These are phyloP conservation scores for Thryonomys swinderianus DNA, from an alignment of 2,113 vertebrate species.

Conservation along the genomic window DNA sequence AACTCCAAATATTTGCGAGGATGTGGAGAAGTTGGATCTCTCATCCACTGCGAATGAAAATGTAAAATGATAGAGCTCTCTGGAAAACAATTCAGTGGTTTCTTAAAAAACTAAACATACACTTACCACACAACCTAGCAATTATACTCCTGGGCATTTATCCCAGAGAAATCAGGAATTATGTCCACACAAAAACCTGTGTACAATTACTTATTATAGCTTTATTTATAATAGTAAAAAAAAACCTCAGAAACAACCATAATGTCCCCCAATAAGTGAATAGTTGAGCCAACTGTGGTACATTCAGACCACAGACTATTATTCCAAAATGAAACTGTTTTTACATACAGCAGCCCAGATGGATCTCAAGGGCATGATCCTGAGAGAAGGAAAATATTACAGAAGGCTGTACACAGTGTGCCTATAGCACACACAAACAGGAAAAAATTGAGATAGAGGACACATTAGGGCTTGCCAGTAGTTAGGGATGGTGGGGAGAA, in stretches of 20 bases:
- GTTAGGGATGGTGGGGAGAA: background rate
- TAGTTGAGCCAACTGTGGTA: background rate
- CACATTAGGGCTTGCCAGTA: background rate
- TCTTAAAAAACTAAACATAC: background rate
- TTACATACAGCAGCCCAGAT: too few relatives aligned
- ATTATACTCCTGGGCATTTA: background rate
- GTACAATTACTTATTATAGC: background rate
- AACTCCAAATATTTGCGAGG: background rate
- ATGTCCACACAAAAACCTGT: background rate
- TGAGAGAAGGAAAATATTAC: background rate
- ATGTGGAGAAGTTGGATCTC: background rate
- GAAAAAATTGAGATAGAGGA: background rate
- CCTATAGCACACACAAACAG: background rate
- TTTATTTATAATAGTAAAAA: conserved; percentile 11
- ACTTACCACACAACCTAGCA: background rate
- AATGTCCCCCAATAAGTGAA: background rate
- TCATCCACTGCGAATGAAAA: background rate
- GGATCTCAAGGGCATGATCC: background rate
- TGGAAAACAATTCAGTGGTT: conserved; percentile 2
- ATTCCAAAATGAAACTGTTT: background rate
- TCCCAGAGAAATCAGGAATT: conserved; percentile 4
- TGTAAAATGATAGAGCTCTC: background rate
- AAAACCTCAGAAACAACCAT: background rate
- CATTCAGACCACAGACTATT: background rate
- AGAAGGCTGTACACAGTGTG: background rate